Base-by-base conservation (phyloP, 2,888 invertebrate genomes). In the Eristalinus aeneus region DNA sequence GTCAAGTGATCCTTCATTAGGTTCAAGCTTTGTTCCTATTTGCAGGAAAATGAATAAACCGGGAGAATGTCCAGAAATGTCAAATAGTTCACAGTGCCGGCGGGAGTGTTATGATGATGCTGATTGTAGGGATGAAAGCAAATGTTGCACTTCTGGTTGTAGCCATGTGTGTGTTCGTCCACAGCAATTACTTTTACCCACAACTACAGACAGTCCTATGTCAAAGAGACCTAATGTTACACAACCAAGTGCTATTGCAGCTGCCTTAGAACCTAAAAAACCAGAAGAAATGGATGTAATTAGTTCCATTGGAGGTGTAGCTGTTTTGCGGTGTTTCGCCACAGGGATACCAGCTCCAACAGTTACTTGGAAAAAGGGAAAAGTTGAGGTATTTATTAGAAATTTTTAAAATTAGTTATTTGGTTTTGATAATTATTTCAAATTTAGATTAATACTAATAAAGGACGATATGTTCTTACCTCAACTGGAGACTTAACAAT, bases 141-240 rank as follows among this genome's bases (percentile, higher is more conserved):
- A 98, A 92, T 98, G 98, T 91, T 98, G 98, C 91, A 92, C 93
- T 86, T 95, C 95, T 89, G 97, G 96, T 68, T 98, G 98, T 91
- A 96, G 96, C 56, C 93, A 94, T 31, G 93, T 95, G 31, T 98
- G 98, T 90, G 92, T 95, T 2, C 93, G 93, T 78, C 95, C 96
- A 6, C 91, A 92, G 6, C 89, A 88, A 10, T 89, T 89, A 5
- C 90, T 92, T 23, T 89, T 89, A 34, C 93, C 93, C 31, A 93
- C 93, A 0, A 91, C 92, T 32, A 89, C 92, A 0, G 91, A 93
- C 0, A 92, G 92, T 34, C 93, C 93, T 9, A 92, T 93, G 6
- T 89, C 91, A 0, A 93, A 93, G 0, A 73, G 31, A 73, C 82
- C 77, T 0, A 88, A 88, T 0, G 91, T 91, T 6, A 88, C 90